Evolutionary conservation across 1,140 invertebrate genomes (phyloP), one percentile per base, ranked within the genome.

Genomic region (Helicoverpa armigera): DNA sequence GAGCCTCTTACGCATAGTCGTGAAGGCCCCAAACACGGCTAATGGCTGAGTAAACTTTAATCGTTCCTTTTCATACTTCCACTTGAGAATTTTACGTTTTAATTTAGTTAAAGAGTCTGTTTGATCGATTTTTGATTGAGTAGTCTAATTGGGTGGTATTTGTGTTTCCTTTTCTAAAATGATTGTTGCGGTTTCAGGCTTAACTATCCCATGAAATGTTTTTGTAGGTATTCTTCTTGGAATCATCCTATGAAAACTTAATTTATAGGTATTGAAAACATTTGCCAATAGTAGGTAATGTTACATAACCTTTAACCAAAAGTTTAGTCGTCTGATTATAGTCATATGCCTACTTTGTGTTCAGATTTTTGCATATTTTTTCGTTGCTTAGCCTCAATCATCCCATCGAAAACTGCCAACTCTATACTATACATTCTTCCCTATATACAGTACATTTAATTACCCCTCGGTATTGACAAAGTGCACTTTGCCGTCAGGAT

Each of bases 41-140:
- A 92, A 92, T 91, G 90, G 90, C 86, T 90, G 81, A 77, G 87
- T 87, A 91, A 90, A 91, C 84, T 86, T 84, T 84, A 81, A 85
- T 75, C 82, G 74, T 82, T 79, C 61, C 65, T 79, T 83, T 83
- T 78, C 67, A 65, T 82, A 54, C 87, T 87, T 83, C 23, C 50
- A 54, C 60, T 67, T 67, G 9, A 4, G 78, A 86, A 79, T 88
- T 87, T 87, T 86, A 80, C 81, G 79, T 86, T 86, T 90, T 87
- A 83, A 90, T 86, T 82, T 75, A 60, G 10, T 53, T 70, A 67
- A 70, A 48, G 77, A 78, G 81, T 31, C 35, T 70, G 63, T 83
- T 75, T 48, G 50, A 35, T 76, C 69, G 79, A 77, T 56, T 80
- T 70, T 53, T 29, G 60, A 81, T 74, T 80, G 35, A 70, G 16